These are phyloP conservation scores for Xestia rhomboidea DNA, from an alignment of 2,888 invertebrate species.

Conservation along the genomic window DNA sequence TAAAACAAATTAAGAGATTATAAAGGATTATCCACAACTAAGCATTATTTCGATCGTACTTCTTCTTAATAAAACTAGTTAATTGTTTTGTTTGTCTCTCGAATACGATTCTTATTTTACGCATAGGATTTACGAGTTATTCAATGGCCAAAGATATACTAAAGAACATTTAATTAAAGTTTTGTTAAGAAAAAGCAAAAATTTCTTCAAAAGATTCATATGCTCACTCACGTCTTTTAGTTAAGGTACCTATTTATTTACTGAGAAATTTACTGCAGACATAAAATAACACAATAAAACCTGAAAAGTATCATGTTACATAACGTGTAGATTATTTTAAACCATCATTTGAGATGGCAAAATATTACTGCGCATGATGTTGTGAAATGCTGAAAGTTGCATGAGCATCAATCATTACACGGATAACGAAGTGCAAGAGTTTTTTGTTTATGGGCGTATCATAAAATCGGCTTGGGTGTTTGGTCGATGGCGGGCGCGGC, in stretches of 20 bases:
- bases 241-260: neutral
- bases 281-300: neutral
- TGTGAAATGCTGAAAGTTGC: constrained; percentile 31
- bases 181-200: neutral
- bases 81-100: constrained; percentile 45
- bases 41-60: constrained; percentile 5
- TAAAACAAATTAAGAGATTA: constrained; percentile 41
- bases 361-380: neutral
- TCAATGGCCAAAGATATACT: constrained; percentile 13
- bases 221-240: neutral
- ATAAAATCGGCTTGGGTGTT: constrained; percentile 61
- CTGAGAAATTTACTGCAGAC: neutral
- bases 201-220: neutral
- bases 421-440: constrained; percentile 49
- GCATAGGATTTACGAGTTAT: constrained; percentile 21
- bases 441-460: constrained; percentile 63
- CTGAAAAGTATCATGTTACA: constrained; percentile 37
- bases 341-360: neutral
- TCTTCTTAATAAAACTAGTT: constrained; percentile 17
- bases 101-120: constrained; percentile 18
- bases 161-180: neutral
- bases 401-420: constrained; percentile 42
- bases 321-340: constrained; percentile 11
- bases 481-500: constrained; percentile 62
- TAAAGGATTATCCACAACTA: constrained; percentile 27